These are phyloP conservation scores for Anolis sagrei DNA, from an alignment of 2,113 vertebrate genomes.

Conservation along the genomic window DNA sequence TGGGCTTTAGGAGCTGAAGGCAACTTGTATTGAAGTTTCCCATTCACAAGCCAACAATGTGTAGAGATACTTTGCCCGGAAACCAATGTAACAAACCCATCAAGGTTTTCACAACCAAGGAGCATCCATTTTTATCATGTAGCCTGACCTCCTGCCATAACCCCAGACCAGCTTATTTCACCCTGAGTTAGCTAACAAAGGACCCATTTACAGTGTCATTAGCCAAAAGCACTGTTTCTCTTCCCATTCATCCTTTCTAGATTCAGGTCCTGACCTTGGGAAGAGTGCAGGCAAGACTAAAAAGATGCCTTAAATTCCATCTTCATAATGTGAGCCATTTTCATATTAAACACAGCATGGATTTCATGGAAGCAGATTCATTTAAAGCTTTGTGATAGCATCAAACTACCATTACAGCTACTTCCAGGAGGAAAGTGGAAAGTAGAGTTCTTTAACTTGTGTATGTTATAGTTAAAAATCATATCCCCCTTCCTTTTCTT, in stretches of 20 bases:
- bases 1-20: neutral
- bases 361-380: neutral
- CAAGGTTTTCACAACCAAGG: neutral
- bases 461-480: neutral
- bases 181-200: neutral
- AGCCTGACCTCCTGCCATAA: neutral
- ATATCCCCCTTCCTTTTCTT: neutral
- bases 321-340: neutral
- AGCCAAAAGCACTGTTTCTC: neutral
- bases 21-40: neutral
- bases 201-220: neutral
- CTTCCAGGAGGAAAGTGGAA: neutral
- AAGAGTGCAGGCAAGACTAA: neutral
- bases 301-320: constrained; percentile 3
- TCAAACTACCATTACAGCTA: neutral
- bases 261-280: neutral
- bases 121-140: neutral
- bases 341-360: neutral
- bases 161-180: constrained; percentile 14
- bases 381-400: neutral
- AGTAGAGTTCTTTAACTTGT: accelerated
- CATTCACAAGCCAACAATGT: neutral
- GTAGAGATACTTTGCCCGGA: neutral
- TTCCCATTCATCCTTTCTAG: constrained; percentile 1
- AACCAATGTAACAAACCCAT: neutral